Evolutionary conservation across 30 jellyfish, hydroid and myxozoan species (phyloP).

Genomic region (Aurelia coerulea): DNA sequence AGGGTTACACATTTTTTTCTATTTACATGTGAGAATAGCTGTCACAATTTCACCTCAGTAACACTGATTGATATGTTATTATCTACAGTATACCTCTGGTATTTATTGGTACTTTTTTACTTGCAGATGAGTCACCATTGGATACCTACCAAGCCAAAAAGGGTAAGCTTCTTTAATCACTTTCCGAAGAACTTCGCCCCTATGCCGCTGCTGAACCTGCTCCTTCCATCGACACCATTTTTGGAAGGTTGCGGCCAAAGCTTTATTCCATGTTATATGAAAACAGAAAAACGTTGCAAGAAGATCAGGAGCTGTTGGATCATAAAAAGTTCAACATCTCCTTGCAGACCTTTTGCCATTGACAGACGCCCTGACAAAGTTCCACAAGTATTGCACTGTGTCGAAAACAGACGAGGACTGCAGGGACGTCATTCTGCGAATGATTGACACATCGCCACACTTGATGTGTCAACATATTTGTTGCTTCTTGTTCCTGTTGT

Average conservation of each 20-base stretch:
- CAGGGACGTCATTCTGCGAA: too few species aligned
- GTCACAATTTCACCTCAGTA: not conserved
- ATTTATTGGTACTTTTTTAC: not conserved
- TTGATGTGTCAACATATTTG: too few species aligned
- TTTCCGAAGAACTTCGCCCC: conserved; percentile 2
- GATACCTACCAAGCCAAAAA: not conserved
- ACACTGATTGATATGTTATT: not conserved
- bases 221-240: not conserved
- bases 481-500: too few species aligned
- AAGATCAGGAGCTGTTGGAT: too few species aligned
- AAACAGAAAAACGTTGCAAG: too few species aligned
- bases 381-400: too few species aligned
- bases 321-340: too few species aligned
- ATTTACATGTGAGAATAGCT: not conserved
- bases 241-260: not conserved
- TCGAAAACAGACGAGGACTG: too few species aligned
- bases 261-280: too few species aligned
- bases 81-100: not conserved
- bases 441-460: too few species aligned
- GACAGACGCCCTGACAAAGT: too few species aligned
- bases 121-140: not conserved
- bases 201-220: conserved; percentile 2
- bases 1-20: not conserved
- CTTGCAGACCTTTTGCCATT: too few species aligned
- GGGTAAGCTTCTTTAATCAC: not conserved